Conservation (phyloP, 2,888 invertebrate species). For the Ganaspis brasiliensis region DNA sequence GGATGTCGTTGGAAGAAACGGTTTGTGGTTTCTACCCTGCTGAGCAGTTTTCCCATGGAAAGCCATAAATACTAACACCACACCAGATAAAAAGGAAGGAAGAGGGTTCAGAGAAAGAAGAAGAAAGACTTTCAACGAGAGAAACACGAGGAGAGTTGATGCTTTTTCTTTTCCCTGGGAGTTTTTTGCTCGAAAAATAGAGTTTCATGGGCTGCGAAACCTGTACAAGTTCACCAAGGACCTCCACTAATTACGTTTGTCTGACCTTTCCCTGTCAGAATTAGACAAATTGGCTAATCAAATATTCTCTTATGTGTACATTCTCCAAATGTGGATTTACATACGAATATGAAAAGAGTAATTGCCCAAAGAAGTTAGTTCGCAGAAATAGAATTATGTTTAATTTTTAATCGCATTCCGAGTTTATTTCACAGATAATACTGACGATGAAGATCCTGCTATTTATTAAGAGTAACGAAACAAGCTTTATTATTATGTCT, state of each 20-base stretch:
- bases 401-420: background rate
- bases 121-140: constrained; percentile 39
- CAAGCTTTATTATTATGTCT: background rate
- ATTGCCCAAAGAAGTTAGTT: constrained; percentile 21
- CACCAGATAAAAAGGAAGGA: constrained; percentile 43
- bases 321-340: constrained; percentile 4
- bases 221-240: constrained; percentile 39
- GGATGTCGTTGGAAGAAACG: constrained; percentile 66
- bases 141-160: constrained; percentile 42
- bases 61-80: constrained; percentile 73
- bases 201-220: constrained; percentile 59
- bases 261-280: constrained; percentile 54
- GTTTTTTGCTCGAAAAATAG: constrained; percentile 56
- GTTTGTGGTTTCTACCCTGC: constrained; percentile 69
- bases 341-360: background rate
- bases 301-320: constrained; percentile 28
- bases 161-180: constrained; percentile 36
- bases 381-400: constrained; percentile 1
- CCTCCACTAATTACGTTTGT: constrained; percentile 68
- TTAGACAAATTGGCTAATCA: constrained; percentile 59
- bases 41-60: constrained; percentile 67
- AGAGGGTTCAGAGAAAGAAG: constrained; percentile 27
- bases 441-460: background rate
- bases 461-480: background rate
- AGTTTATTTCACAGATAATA: background rate